These are phyloP conservation scores for Ariopsis seemanni DNA, from an alignment of 2,113 vertebrate species.

Conservation along the genomic window DNA sequence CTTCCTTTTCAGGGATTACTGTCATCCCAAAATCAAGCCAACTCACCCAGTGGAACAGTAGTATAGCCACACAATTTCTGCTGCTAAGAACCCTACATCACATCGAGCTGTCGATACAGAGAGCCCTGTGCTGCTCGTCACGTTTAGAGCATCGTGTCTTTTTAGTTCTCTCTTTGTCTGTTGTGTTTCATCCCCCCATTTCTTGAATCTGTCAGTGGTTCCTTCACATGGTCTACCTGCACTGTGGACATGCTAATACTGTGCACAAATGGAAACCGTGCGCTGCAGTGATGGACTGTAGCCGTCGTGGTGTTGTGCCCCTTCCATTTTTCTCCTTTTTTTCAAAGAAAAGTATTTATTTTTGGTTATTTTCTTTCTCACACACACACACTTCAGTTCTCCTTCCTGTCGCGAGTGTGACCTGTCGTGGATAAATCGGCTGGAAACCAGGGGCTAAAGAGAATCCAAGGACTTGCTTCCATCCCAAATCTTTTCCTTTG, in stretches of 20 bases:
- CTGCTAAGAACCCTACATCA: conserved; percentile 82
- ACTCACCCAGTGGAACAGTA: conserved; percentile 93
- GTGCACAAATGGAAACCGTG: conserved; percentile 55
- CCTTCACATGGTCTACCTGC: conserved; percentile 61
- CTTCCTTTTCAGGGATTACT: conserved; percentile 94
- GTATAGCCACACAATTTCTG: conserved; percentile 86
- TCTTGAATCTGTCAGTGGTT: conserved; percentile 61
- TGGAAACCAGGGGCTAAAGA: conserved; percentile 35
- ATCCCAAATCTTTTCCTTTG: conserved; percentile 58
- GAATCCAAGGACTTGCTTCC: conserved; percentile 71
- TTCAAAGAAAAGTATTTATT: conserved; percentile 38
- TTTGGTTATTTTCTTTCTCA: conserved; percentile 6
- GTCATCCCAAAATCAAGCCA: conserved; percentile 93
- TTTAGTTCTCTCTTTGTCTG: conserved; percentile 53
- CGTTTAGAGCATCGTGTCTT: conserved; percentile 82
- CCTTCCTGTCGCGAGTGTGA: conserved; percentile 43
- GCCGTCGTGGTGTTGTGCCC: conserved; percentile 56
- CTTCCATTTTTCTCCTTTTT: conserved; percentile 33
- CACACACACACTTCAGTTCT: neutral
- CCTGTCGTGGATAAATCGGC: conserved; percentile 1
- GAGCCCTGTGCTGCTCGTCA: conserved; percentile 84
- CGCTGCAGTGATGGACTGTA: conserved; percentile 60
- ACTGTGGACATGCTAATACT: conserved; percentile 38
- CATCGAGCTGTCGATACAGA: conserved; percentile 71
- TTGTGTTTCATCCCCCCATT: conserved; percentile 40